A percentile compares a stretch with the other conserved stretches of the same genome.
phyloP scores from a whole-genome alignment of 2,797 vertebrate genomes.

The Taeniopygia guttata region DNA sequence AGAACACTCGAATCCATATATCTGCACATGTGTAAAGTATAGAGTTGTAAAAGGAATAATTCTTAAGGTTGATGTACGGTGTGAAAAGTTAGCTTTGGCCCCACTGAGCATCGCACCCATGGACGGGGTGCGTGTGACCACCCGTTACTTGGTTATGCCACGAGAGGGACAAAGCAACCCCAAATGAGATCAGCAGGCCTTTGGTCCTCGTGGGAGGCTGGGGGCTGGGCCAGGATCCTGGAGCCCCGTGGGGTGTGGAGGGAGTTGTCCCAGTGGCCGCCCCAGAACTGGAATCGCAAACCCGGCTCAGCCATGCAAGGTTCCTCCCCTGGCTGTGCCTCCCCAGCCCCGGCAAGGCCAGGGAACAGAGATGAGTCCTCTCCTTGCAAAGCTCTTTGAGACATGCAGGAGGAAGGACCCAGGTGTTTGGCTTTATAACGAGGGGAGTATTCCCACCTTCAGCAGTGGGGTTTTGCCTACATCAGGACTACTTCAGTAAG shows the following conservation, averaged over 20 bases:
- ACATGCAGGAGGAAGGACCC: neutral
- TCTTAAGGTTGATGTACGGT: neutral
- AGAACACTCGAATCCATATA: neutral
- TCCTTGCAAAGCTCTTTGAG: neutral
- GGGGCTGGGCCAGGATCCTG: neutral
- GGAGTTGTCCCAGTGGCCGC: rapidly evolving
- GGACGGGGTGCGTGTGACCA: neutral
- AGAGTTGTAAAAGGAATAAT: neutral
- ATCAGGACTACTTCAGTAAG: neutral
- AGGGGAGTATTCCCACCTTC: neutral
- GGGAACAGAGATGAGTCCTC: neutral
- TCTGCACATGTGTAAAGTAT: neutral
- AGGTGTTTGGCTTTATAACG: too few relatives aligned
- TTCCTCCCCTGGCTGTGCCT: neutral
- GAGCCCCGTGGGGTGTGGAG: rapidly evolving
- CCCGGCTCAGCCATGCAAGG: neutral
- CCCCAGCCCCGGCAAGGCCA: neutral
- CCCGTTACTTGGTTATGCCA: neutral
- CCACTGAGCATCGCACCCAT: neutral
- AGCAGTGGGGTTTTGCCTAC: neutral
- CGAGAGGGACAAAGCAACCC: neutral
- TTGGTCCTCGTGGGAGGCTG: neutral
- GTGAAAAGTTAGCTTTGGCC: neutral
- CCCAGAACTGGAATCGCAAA: rapidly evolving
- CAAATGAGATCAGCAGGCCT: neutral